Evolutionary conservation across 2,888 invertebrate genomes (phyloP), one percentile per base, ranked within the genome.

Genomic region (Hyposoter didymator): DNA sequence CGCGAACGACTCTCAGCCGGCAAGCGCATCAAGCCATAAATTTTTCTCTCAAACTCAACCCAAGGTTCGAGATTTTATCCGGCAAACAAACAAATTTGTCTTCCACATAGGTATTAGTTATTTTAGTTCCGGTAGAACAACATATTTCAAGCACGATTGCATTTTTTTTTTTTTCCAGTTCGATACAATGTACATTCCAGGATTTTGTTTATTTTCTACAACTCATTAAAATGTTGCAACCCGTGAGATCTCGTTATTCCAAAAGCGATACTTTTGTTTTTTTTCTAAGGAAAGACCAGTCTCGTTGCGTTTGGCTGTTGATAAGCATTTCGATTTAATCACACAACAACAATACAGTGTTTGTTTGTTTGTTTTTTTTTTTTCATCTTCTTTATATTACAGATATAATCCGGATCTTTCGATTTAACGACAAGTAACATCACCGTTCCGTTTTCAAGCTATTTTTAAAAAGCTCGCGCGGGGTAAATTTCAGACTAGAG

Each of bases 1-100:
- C 95, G 97, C 90, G 95, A 96, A 14, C 95, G 95, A 89, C 89
- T 94, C 87, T 90, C 91, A 6, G 82, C 78, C 8, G 43, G 22
- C 19, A 75, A 55, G 64, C 82, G 70, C 14, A 84, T 82, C 4
- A 84, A 80, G 62, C 84, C 78, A 19, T 80, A 43, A 85, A 62
- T 47, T 22, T 69, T 59, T 67, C 35, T 35, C 35, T 43, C 0
- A n/a, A 14, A 59, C 28, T 49, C 67, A 12, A 74, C 35, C 17
- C 12, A 47, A 39, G 12, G 2, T 64, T 62, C 14, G n/a, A 19
- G 19, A 14, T 66, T 72, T 49, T n/a, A 28, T 59, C 5, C 28
- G 0, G 4, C 55, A 1, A 14, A 47, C 35, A 22, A 69, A 52
- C 19, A 19, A 52, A 10, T 47, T 73, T 12, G 72, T 85, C 82